Evolutionary conservation across 2,888 invertebrate species (phyloP).

Genomic region (Metopia argyrocephala): DNA sequence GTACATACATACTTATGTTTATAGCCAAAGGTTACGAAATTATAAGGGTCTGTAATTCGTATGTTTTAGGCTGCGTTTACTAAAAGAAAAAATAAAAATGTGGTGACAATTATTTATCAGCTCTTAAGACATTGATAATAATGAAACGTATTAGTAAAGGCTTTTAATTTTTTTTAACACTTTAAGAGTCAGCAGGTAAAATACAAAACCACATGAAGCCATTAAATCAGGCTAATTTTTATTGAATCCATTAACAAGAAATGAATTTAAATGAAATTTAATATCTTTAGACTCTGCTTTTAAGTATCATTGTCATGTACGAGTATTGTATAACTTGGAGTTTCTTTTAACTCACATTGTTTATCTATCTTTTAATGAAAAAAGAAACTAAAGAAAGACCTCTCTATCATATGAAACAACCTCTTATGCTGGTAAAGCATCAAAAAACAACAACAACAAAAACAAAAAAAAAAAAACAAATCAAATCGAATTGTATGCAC

Average conservation of each 20-base stretch:
- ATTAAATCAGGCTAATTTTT: constrained; percentile 46
- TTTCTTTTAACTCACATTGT: constrained; percentile 8
- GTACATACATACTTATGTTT: too few species aligned
- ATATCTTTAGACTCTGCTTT: constrained; percentile 22
- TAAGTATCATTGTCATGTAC: background rate
- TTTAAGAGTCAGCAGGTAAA: constrained; percentile 40
- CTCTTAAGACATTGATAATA: constrained; percentile 7
- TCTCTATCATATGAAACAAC: constrained; percentile 38
- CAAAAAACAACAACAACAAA: constrained; percentile 26
- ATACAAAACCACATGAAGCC: background rate
- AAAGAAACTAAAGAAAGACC: constrained; percentile 11
- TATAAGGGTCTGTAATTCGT: constrained; percentile 35
- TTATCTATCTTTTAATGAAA: constrained; percentile 44
- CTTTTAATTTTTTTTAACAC: constrained; percentile 52
- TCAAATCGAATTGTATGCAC: background rate
- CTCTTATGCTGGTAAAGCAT: constrained; percentile 5
- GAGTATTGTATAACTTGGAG: background rate
- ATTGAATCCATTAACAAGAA: background rate
- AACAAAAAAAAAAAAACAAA: background rate
- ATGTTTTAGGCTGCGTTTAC: background rate
- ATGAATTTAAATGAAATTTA: constrained; percentile 41
- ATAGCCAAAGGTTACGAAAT: constrained; percentile 30
- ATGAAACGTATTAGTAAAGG: background rate
- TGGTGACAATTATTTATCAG: constrained; percentile 55
- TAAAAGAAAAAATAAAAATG: constrained; percentile 29